Conservation (phyloP, 2,113 vertebrate species). For the Heliornis fulica region DNA sequence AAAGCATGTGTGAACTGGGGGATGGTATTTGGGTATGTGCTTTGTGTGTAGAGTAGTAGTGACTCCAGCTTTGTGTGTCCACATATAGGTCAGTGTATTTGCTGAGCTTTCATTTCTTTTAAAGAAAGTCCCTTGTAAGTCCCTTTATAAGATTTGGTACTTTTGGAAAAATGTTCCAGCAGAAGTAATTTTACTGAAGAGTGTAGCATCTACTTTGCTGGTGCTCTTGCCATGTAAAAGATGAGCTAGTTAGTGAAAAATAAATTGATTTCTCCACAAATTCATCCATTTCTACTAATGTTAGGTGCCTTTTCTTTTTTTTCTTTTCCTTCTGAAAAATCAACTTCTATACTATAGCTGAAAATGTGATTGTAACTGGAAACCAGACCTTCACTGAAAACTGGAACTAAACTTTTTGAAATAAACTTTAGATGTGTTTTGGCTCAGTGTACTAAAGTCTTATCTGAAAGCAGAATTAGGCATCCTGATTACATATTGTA, state of each 20-base stretch:
- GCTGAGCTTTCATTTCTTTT: neutral
- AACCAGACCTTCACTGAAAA: neutral
- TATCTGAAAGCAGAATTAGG: neutral
- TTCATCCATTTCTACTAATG: too few relatives aligned
- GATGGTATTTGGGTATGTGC: neutral
- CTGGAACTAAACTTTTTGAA: neutral
- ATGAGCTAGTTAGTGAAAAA: neutral
- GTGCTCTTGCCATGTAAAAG: neutral
- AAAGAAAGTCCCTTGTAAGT: too few relatives aligned
- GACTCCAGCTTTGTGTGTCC: neutral
- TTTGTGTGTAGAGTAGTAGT: neutral
- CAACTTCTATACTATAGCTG: neutral
- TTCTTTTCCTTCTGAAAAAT: neutral
- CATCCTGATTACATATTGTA: neutral
- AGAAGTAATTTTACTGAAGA: neutral
- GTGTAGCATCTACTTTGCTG: neutral
- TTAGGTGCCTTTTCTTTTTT: too few relatives aligned
- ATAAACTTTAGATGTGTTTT: accelerated
- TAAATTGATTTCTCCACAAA: neutral
- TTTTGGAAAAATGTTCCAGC: neutral
- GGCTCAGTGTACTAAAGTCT: neutral
- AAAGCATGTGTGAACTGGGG: neutral
- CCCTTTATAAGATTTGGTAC: too few relatives aligned
- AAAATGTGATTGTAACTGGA: neutral
- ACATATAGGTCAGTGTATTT: neutral